Base-by-base conservation (phyloP, 2,888 invertebrate species). In the Habroteleia sp. region DNA sequence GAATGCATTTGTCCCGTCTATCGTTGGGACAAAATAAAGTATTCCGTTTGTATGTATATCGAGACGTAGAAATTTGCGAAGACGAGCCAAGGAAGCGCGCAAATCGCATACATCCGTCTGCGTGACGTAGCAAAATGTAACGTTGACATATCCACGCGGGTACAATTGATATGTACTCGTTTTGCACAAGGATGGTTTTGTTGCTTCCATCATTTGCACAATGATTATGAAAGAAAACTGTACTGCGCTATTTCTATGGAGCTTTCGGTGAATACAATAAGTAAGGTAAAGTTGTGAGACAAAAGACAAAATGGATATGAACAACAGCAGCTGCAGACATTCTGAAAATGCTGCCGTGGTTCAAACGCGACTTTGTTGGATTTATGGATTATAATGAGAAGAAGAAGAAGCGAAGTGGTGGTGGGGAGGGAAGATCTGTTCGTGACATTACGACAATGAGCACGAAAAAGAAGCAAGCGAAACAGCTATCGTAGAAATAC, bases 331-430 rank as follows among this genome's bases (percentile, higher is more conserved):
- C 56, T 65, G 71, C 48, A 73, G 65, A 79, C 76, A 79, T 76
- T 76, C 65, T 69, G 52, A 74, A 75, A 77, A 76, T 73, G 71
- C 74, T 54, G 77, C 71, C 74, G 75, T 71, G 77, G 74, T 80
- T 81, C 79, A 79, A 80, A 81, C 79, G 79, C 80, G 82, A 84
- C 85, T 83, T 85, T 85, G 84, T 82, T 82, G 85, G 82, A 86
- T 85, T 85, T 87, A 84, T 84, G 84, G 85, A 87, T 86, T 83
- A 85, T 83, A 81, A 85, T 83, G 82, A 82, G 82, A 77, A 79
- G 79, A 60, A 77, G 80, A 75, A 77, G 41, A 58, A 77, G 73
- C n/a, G n/a, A n/a, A n/a, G n/a, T n/a, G 77, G 75, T 11, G 20
- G 20, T 11, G 16, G 46, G 5, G 10, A 17, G 27, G 20, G 42